A percentile compares a stretch with the other conserved stretches of the same genome.
These are phyloP conservation scores for Carabus problematicus DNA, from an alignment of 2,888 invertebrate species.

Conservation along the genomic window DNA sequence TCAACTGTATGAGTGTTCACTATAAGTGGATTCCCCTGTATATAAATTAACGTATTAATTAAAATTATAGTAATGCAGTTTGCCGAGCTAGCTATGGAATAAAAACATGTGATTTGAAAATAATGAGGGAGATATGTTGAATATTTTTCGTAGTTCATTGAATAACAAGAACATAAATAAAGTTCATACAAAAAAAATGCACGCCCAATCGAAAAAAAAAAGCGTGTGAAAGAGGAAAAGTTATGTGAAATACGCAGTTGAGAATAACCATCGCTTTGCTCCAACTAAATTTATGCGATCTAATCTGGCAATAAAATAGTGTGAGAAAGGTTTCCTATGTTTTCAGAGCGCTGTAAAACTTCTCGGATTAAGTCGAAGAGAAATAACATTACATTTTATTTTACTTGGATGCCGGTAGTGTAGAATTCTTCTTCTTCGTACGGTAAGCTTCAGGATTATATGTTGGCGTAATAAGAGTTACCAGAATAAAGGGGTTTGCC, in stretches of 20 bases:
- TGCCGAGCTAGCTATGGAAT: no score
- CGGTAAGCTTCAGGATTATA: not conserved
- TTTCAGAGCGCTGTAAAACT: conserved; percentile 31
- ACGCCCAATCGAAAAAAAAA: no score
- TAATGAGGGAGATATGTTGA: no score
- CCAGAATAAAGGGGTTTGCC: not conserved
- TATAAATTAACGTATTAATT: not conserved
- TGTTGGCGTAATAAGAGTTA: not conserved
- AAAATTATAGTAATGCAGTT: not conserved
- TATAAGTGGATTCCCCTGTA: no score
- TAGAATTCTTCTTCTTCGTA: not conserved
- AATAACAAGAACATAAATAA: no score
- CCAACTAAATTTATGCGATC: conserved; percentile 9
- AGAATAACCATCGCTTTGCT: no score
- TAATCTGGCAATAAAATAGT: conserved; percentile 30
- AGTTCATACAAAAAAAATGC: no score
- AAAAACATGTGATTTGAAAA: no score
- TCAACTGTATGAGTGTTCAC: no score
- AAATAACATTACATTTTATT: conserved; percentile 35
- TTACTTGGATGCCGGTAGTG: not conserved
- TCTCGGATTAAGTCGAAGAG: conserved; percentile 16
- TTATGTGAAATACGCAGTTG: no score
- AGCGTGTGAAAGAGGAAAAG: no score
- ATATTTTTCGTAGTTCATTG: no score
- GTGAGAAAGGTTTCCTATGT: conserved; percentile 31